Conservation (phyloP, 2,797 vertebrate species). For the Phyllotis vaccarum region DNA sequence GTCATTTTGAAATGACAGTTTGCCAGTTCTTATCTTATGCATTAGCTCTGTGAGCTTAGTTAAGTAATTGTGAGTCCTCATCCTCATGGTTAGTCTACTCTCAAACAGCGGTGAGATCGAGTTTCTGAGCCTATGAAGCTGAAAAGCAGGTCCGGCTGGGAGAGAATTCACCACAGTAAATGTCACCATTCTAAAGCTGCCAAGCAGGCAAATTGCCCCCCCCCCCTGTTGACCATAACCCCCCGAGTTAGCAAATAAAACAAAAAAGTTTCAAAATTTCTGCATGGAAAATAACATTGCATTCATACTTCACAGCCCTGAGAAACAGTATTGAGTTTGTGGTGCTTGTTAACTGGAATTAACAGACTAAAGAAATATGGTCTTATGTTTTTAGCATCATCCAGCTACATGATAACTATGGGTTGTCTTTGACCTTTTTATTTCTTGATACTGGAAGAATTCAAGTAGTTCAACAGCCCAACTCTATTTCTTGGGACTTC, state of each 20-base stretch:
- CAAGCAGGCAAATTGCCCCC: neutral
- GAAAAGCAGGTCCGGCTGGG: constrained; percentile 15
- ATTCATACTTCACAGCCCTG: neutral
- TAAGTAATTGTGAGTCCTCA: constrained; percentile 27
- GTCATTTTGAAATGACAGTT: constrained; percentile 61
- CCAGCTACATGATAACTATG: neutral
- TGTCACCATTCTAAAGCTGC: constrained; percentile 53
- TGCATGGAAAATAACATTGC: neutral
- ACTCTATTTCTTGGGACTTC: neutral
- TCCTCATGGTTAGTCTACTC: constrained; percentile 3
- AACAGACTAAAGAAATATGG: neutral
- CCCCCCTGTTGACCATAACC: neutral
- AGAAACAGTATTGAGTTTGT: constrained; percentile 31
- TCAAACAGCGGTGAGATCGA: constrained; percentile 44
- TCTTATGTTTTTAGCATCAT: neutral
- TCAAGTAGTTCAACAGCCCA: neutral
- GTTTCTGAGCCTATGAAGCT: constrained; percentile 61
- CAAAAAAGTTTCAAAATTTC: constrained; percentile 48
- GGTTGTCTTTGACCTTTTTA: neutral
- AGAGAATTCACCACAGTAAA: constrained; percentile 54
- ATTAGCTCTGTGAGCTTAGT: constrained; percentile 29
- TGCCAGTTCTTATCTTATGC: constrained; percentile 24
- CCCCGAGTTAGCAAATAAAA: neutral
- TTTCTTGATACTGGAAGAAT: constrained; percentile 30
- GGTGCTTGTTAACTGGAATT: neutral